Conservation (phyloP, 2,797 vertebrate genomes). For the Epinephelus coioides region DNA sequence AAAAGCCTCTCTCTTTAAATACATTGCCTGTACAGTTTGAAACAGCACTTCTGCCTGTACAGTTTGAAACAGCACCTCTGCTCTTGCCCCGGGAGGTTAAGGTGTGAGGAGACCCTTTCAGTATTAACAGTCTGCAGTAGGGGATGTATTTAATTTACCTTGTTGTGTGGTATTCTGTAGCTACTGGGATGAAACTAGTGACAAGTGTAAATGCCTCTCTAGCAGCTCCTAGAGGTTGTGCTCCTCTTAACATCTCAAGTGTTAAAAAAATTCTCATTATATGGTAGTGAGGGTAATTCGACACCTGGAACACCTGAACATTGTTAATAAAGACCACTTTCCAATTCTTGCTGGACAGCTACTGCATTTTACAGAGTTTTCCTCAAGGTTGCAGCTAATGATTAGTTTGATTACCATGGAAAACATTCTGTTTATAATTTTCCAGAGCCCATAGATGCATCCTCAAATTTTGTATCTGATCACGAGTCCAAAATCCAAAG, state of each 20-base stretch:
- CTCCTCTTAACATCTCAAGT: too few species aligned
- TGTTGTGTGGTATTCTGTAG: background rate
- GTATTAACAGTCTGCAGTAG: conserved; percentile 6
- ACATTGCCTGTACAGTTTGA: background rate
- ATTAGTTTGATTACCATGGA: background rate
- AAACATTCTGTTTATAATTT: background rate
- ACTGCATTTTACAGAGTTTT: background rate
- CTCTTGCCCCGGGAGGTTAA: background rate
- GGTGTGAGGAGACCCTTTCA: background rate
- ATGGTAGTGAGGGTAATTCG: background rate
- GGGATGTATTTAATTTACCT: background rate
- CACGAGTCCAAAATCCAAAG: too few species aligned
- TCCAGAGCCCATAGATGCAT: background rate
- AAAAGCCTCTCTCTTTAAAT: conserved; percentile 9
- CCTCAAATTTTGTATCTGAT: too few species aligned
- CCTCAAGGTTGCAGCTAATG: background rate
- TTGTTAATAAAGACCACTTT: background rate
- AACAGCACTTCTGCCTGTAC: background rate
- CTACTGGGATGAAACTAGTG: background rate
- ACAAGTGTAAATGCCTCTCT: too few species aligned
- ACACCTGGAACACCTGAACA: background rate
- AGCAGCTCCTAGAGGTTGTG: too few species aligned
- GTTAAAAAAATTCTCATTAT: background rate
- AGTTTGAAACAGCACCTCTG: background rate
- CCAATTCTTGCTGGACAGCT: background rate